phyloP scores from a whole-genome alignment of 2,888 invertebrate species.

The Criorhina ranunculi region DNA sequence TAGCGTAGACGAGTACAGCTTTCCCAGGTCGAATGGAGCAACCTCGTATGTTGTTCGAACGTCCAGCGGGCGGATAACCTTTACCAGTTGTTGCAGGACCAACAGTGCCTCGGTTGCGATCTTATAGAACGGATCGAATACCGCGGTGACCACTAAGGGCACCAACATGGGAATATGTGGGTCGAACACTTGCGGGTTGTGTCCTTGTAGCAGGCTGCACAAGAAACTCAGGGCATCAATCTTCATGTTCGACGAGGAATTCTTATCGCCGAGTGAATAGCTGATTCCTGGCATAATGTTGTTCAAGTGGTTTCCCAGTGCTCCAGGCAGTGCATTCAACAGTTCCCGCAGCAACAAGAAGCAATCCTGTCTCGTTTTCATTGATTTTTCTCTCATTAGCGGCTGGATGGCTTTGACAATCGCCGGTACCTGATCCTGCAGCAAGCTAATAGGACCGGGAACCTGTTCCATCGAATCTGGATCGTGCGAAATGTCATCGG shows the following conservation, averaged over 20 bases:
- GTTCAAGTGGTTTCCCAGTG: slow-evolving; percentile 93
- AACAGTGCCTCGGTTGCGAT: slow-evolving; percentile 98
- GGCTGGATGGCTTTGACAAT: slow-evolving; percentile 96
- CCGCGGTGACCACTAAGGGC: slow-evolving; percentile 94
- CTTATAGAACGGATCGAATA: slow-evolving; percentile 98
- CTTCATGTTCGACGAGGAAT: slow-evolving; percentile 98
- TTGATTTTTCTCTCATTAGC: slow-evolving; percentile 93
- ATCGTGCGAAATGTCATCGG: slow-evolving; percentile 87
- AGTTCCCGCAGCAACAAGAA: slow-evolving; percentile 96
- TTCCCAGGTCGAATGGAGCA: slow-evolving; percentile 89
- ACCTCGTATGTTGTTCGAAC: slow-evolving; percentile 88
- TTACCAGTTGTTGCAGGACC: slow-evolving; percentile 96
- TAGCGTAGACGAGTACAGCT: slow-evolving; percentile 93
- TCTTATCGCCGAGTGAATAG: slow-evolving; percentile 95
- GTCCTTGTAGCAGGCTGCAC: slow-evolving; percentile 82
- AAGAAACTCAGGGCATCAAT: slow-evolving; percentile 98
- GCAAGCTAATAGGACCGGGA: slow-evolving; percentile 88
- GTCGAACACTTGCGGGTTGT: slow-evolving; percentile 88
- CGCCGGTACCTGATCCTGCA: slow-evolving; percentile 88
- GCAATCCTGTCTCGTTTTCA: slow-evolving; percentile 96
- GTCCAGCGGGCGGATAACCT: slow-evolving; percentile 92
- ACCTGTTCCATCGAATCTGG: slow-evolving; percentile 90
- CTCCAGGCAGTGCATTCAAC: slow-evolving; percentile 94
- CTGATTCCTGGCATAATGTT: slow-evolving; percentile 95
- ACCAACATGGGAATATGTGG: slow-evolving; percentile 91